A percentile compares a stretch with the other conserved stretches of the same genome.
Conservation (phyloP, 2,797 vertebrate species). For the Darevskia mixta region DNA sequence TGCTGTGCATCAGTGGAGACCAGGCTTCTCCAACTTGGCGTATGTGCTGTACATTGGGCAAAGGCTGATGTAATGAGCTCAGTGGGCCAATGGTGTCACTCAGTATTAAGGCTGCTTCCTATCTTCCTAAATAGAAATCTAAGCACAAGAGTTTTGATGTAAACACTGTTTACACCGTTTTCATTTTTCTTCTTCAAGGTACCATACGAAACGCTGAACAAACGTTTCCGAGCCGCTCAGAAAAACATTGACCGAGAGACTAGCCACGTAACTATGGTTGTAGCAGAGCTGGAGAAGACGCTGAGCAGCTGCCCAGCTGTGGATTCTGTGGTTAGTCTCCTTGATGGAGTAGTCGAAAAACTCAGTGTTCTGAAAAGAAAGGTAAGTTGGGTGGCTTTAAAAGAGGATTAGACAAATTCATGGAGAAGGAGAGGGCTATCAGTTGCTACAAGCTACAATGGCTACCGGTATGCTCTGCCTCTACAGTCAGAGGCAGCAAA, state of each 20-base stretch:
- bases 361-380: slow-evolving; percentile 97
- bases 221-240: slow-evolving; percentile 96
- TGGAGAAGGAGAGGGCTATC: too few relatives aligned
- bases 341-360: slow-evolving; percentile 98
- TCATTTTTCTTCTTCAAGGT: slow-evolving; percentile 79
- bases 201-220: slow-evolving; percentile 98
- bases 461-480: too few relatives aligned
- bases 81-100: neutral
- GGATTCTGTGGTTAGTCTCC: slow-evolving; percentile 95
- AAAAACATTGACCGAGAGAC: slow-evolving; percentile 98
- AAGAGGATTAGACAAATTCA: too few relatives aligned
- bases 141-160: too few relatives aligned
- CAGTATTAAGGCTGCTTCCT: neutral
- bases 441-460: too few relatives aligned
- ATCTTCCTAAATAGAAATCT: neutral
- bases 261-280: slow-evolving; percentile 99
- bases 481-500: too few relatives aligned
- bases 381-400: slow-evolving; percentile 73
- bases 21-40: too few relatives aligned
- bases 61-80: neutral
- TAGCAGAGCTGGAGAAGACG: slow-evolving; percentile 97
- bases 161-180: neutral
- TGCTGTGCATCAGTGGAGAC: neutral
- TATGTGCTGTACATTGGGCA: too few relatives aligned
- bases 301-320: slow-evolving; percentile 95